Percentiles rank a stretch among this genome's conserved stretches.
These are phyloP conservation scores for Chelidonichthys spinosus DNA, from an alignment of 2,797 vertebrate species.

Conservation along the genomic window DNA sequence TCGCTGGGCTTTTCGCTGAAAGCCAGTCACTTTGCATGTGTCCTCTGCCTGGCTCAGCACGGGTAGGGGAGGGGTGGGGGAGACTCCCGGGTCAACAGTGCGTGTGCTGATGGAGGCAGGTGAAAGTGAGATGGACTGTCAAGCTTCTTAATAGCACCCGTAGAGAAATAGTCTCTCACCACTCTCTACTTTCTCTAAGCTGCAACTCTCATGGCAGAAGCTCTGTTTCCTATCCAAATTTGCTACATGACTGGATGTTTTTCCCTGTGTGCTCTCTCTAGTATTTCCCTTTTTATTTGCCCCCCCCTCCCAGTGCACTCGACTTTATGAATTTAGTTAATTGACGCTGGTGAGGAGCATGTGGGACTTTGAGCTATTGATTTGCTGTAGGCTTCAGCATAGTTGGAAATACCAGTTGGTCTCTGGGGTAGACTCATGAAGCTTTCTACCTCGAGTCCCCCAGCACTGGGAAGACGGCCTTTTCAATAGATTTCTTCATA, in stretches of 20 bases:
- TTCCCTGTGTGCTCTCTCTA: slow-evolving; percentile 13
- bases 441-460: slow-evolving; percentile 70
- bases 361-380: slow-evolving; percentile 79
- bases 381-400: slow-evolving; percentile 74
- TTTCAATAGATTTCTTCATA: slow-evolving; percentile 79
- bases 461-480: slow-evolving; percentile 57
- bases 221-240: slow-evolving; percentile 58
- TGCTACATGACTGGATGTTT: slow-evolving; percentile 47
- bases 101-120: slow-evolving; percentile 77
- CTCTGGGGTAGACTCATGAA: slow-evolving; percentile 74
- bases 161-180: slow-evolving; percentile 55
- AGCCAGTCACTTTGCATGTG: slow-evolving; percentile 81
- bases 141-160: slow-evolving; percentile 72
- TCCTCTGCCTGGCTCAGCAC: slow-evolving; percentile 79
- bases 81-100: slow-evolving; percentile 66
- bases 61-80: neutral
- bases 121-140: slow-evolving; percentile 76
- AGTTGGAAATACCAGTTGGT: slow-evolving; percentile 80
- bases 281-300: slow-evolving; percentile 39
- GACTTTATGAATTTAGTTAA: slow-evolving; percentile 84
- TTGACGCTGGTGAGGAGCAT: slow-evolving; percentile 73
- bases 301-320: slow-evolving; percentile 59
- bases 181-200: slow-evolving; percentile 38
- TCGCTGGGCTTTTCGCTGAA: slow-evolving; percentile 71
- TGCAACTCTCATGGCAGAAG: slow-evolving; percentile 28